Base-by-base conservation (phyloP, 2,888 invertebrate genomes). In the Drosophila paranaensis region DNA sequence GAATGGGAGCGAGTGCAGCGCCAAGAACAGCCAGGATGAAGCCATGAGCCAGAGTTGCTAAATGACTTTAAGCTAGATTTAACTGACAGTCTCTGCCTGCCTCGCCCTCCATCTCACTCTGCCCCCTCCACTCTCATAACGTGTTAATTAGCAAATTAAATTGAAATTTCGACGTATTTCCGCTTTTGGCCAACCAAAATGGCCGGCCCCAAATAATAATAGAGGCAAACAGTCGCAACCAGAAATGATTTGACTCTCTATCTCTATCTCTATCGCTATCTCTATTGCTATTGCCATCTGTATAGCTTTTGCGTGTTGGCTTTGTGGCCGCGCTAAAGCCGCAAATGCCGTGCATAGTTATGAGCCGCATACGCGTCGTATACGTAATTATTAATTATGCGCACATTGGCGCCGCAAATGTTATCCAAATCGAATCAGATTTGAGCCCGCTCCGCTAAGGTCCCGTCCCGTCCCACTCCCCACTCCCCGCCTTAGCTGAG, bases 101-200 rank as follows among this genome's bases (percentile, higher is more conserved):
- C 45, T 13, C 30, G 1, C 30, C 8, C 8, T 33, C 8, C 8
- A 30, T 30, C 30, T 33, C 30, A 6, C 30, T 33, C 30, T 33
- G 2, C 6, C 30, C 8, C 6, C 0, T 6, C 30, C 5, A 30
- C 30, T 30, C 30, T 20, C 30, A 33, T 33, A 43, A 46, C 39
- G 46, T 51, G 61, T 60, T 58, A 79, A 80, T 69, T 77, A 53
- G 40, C 60, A 73, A 88, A 82, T 82, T 72, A 79, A 82, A 85
- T 88, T 70, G 56, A 80, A 62, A 74, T 82, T 88, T 82, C 71
- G 74, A 86, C 81, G 82, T 63, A 86, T 86, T 88, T 82, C 88
- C 82, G 82, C 76, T 79, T 79, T 66, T 65, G 62, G 37, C 65
- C 39, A 50, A 42, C 48, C 62, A 79, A 78, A 79, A 77, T 81